Percentiles rank a stretch among this genome's conserved stretches.
Evolutionary conservation across 2,888 invertebrate species (phyloP).

Genomic region (Cantharis lateralis): DNA sequence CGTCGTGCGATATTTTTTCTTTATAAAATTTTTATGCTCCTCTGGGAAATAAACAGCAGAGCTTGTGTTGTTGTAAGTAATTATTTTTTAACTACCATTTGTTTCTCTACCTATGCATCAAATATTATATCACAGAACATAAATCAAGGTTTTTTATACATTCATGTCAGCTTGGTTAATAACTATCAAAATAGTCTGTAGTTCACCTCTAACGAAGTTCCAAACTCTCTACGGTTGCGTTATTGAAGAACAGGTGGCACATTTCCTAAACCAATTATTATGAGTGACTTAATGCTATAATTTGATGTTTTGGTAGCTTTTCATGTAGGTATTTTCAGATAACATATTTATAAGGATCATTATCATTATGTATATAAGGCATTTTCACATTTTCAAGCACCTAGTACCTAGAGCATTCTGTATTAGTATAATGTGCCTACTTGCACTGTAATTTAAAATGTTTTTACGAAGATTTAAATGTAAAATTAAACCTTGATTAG

Average conservation of each 20-base stretch:
- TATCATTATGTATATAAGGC: background rate
- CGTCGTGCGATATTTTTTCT: background rate
- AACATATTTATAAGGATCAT: background rate
- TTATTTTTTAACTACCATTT: background rate
- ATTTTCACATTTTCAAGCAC: background rate
- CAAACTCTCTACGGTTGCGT: background rate
- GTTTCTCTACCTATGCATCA: background rate
- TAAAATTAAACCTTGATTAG: background rate
- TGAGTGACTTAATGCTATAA: background rate
- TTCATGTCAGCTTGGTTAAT: background rate
- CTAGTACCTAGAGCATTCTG: background rate
- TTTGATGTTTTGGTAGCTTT: background rate
- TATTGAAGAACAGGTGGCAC: background rate
- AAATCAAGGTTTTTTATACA: background rate
- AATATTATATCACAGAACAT: background rate
- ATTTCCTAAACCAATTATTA: constrained; percentile 1
- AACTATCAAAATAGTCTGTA: background rate
- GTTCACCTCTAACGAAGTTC: background rate
- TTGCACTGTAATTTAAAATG: background rate
- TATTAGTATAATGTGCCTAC: background rate
- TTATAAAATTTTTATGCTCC: background rate
- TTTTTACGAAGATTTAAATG: background rate
- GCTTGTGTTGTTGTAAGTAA: background rate
- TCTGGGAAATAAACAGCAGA: background rate
- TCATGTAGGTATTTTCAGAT: background rate